These are phyloP conservation scores for Genyomyrus donnyi DNA, from an alignment of 2,113 vertebrate genomes.

Conservation along the genomic window DNA sequence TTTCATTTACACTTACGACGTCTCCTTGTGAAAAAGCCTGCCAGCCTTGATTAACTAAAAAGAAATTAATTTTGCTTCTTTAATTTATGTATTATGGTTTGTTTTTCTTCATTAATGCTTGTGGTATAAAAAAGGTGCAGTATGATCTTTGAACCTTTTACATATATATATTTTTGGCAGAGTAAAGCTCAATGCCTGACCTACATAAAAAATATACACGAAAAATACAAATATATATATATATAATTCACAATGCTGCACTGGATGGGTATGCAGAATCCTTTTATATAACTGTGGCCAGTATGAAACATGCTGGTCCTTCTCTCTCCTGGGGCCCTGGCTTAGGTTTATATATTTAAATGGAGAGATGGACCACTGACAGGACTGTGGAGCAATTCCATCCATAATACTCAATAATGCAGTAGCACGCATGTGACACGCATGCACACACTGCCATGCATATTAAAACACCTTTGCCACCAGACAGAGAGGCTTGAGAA, in stretches of 20 bases:
- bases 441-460: slow-evolving; percentile 24
- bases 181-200: neutral
- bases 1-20: neutral
- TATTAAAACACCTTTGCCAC: slow-evolving; percentile 20
- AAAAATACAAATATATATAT: neutral
- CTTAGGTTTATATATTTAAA: slow-evolving; percentile 38
- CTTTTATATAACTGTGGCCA: slow-evolving; percentile 25
- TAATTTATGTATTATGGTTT: neutral
- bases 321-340: slow-evolving; percentile 7
- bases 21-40: neutral
- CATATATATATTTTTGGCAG: neutral
- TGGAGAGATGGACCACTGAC: slow-evolving; percentile 25
- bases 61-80: neutral
- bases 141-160: neutral
- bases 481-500: neutral
- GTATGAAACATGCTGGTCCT: slow-evolving; percentile 25
- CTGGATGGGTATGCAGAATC: neutral
- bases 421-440: slow-evolving; percentile 28
- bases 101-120: neutral
- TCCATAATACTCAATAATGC: slow-evolving; percentile 34
- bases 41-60: neutral
- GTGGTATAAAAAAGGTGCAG: neutral
- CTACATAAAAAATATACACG: neutral
- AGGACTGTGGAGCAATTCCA: slow-evolving; percentile 26
- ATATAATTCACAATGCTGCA: neutral